These are phyloP conservation scores for Trimorus sp. DNA, from an alignment of 2,888 invertebrate genomes.

Conservation along the genomic window DNA sequence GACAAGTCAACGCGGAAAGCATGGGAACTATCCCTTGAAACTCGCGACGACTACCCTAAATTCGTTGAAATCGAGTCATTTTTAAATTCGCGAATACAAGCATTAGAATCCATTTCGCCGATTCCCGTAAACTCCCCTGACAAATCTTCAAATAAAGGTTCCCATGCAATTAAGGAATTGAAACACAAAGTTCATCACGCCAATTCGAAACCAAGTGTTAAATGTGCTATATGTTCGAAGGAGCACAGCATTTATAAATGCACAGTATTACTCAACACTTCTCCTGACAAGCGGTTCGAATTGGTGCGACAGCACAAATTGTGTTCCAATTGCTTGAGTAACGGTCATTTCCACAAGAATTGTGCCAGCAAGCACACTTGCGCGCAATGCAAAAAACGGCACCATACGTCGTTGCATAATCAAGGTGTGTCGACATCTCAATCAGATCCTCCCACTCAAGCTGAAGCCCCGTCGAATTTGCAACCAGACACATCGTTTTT, in stretches of 20 bases:
- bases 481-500: too few relatives aligned
- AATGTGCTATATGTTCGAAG: not conserved
- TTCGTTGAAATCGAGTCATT: not conserved
- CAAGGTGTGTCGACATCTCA: not conserved
- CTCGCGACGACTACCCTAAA: not conserved
- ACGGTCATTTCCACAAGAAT: not conserved
- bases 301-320: not conserved
- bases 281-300: conserved; percentile 2
- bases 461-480: too few relatives aligned
- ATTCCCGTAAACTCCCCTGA: not conserved
- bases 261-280: not conserved
- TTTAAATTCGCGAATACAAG: not conserved
- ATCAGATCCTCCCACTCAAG: too few relatives aligned
- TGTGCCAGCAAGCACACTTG: conserved; percentile 13
- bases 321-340: conserved; percentile 21
- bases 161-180: not conserved
- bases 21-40: conserved; percentile 6
- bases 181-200: not conserved
- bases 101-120: not conserved
- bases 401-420: conserved; percentile 21
- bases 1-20: not conserved
- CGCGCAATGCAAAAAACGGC: conserved; percentile 3
- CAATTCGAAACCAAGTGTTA: too few relatives aligned
- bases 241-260: conserved; percentile 18
- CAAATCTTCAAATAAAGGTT: not conserved